phyloP scores from a whole-genome alignment of 2,888 invertebrate species.

The Aphodius granarius region DNA sequence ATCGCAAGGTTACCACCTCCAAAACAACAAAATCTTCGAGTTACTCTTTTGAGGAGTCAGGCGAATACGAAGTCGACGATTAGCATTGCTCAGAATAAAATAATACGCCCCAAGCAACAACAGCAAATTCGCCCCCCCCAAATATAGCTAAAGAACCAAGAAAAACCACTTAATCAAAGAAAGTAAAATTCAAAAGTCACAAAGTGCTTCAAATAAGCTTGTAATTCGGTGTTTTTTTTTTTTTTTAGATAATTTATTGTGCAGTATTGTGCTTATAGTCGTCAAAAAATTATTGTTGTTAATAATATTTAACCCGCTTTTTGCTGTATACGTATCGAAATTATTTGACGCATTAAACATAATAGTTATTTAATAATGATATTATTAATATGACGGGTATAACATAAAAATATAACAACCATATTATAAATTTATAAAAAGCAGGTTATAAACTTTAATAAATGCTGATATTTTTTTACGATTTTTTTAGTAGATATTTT shows the following conservation, averaged over 20 bases:
- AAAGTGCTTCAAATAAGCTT: too few species aligned
- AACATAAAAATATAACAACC: background rate
- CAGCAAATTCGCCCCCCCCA: too few species aligned
- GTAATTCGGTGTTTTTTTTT: too few species aligned
- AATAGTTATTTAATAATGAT: background rate
- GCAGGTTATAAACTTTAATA: background rate
- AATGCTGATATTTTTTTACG: background rate
- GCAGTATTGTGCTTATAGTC: background rate
- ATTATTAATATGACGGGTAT: background rate
- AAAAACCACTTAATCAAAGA: too few species aligned
- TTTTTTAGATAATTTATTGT: too few species aligned
- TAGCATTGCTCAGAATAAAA: conserved; percentile 6
- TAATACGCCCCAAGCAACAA: too few species aligned
- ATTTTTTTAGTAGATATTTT: background rate
- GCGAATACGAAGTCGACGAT: conserved; percentile 47
- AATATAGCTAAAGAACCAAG: too few species aligned
- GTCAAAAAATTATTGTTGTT: background rate
- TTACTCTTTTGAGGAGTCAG: conserved; percentile 51
- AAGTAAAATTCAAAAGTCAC: too few species aligned
- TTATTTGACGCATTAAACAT: too few species aligned
- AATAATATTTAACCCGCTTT: background rate
- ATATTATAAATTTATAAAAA: background rate
- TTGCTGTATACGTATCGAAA: background rate
- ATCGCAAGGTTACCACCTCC: conserved; percentile 47
- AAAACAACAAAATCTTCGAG: conserved; percentile 50